These are phyloP conservation scores for Drosophila lacertosa DNA, from an alignment of 1,140 invertebrate genomes.

Conservation along the genomic window DNA sequence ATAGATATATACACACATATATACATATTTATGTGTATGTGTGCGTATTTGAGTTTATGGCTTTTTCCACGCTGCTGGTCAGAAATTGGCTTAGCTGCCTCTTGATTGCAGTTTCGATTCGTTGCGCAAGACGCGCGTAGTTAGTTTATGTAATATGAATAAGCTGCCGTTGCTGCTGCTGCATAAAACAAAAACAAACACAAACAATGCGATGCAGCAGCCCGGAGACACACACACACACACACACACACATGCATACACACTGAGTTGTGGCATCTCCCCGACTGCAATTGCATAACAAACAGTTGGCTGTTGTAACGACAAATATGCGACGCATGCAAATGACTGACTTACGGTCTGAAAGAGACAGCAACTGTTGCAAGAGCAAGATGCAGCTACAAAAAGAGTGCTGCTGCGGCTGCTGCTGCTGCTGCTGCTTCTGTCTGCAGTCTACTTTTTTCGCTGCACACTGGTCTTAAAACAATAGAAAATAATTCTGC, in stretches of 20 bases:
- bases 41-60: background rate
- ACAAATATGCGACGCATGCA: conserved; percentile 82
- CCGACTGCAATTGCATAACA: conserved; percentile 81
- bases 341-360: conserved; percentile 75
- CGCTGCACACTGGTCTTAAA: background rate
- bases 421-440: too few relatives aligned
- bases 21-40: too few relatives aligned
- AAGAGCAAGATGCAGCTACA: conserved; percentile 4
- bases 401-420: background rate
- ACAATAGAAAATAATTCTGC: background rate
- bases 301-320: conserved; percentile 81
- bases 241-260: conserved; percentile 6
- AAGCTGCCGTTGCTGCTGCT: conserved; percentile 66
- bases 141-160: conserved; percentile 78
- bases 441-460: background rate
- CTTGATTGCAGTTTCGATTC: conserved; percentile 72
- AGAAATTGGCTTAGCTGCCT: conserved; percentile 13
- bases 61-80: conserved; percentile 37
- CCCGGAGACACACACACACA: conserved; percentile 20
- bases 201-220: conserved; percentile 39
- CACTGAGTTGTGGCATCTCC: conserved; percentile 45
- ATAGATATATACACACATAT: too few relatives aligned
- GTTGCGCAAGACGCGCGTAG: conserved; percentile 75
- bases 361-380: conserved; percentile 45
- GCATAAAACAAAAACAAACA: conserved; percentile 36